A percentile compares a stretch with the other conserved stretches of the same genome.
phyloP scores from a whole-genome alignment of 2,888 invertebrate genomes.

The Epinotia bilunana region DNA sequence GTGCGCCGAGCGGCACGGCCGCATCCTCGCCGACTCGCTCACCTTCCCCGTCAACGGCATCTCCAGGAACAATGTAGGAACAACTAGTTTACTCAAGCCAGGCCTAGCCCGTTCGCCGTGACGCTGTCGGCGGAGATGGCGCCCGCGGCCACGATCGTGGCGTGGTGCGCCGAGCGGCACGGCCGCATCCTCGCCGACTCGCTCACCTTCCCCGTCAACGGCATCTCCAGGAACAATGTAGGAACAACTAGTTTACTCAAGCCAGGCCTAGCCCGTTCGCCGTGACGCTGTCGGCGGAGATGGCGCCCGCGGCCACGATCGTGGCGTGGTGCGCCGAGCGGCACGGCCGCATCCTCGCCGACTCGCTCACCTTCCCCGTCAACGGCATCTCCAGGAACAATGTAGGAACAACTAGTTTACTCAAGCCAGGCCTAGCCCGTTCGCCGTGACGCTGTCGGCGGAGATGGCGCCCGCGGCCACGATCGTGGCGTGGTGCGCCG shows the following conservation, averaged over 20 bases:
- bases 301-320: conserved; percentile 96
- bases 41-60: conserved; percentile 99
- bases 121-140: conserved; percentile 89
- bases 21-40: conserved; percentile 95
- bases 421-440: no score
- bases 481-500: conserved; percentile 94
- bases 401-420: conserved; percentile 74
- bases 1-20: conserved; percentile 92
- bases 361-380: conserved; percentile 98
- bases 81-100: conserved; percentile 20
- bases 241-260: conserved; percentile 27
- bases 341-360: conserved; percentile 95
- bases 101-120: conserved; percentile 34
- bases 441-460: conserved; percentile 61
- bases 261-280: no score
- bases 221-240: conserved; percentile 96
- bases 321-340: conserved; percentile 94
- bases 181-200: conserved; percentile 96
- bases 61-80: conserved; percentile 95
- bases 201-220: conserved; percentile 98
- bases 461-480: conserved; percentile 98
- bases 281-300: conserved; percentile 85
- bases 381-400: conserved; percentile 97
- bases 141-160: conserved; percentile 94
- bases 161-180: conserved; percentile 93